Percentiles rank a stretch among this genome's conserved stretches.
Conservation (phyloP, 2,888 invertebrate species). For the Branchipolynoe longqiensis region DNA sequence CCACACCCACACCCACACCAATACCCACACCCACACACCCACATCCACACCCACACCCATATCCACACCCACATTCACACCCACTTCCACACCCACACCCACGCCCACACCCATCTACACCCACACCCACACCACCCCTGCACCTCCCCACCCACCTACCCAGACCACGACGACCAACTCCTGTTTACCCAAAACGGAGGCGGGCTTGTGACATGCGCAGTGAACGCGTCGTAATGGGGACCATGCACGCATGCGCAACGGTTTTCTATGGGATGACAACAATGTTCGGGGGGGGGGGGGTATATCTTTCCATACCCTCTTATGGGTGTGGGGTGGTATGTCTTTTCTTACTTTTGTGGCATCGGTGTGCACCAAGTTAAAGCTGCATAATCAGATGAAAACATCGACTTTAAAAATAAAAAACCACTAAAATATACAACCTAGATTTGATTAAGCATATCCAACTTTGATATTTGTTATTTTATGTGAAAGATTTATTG, state of each 20-base stretch:
- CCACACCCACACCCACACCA: neutral
- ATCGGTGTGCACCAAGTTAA: too few relatives aligned
- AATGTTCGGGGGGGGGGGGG: too few relatives aligned
- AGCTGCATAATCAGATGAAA: too few relatives aligned
- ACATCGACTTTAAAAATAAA: too few relatives aligned
- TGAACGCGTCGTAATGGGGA: neutral
- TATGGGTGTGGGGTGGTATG: too few relatives aligned
- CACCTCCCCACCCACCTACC: neutral
- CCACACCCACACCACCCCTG: neutral
- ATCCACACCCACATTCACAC: neutral
- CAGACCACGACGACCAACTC: neutral
- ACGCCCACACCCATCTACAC: neutral
- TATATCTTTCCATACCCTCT: too few relatives aligned
- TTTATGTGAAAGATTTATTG: too few relatives aligned
- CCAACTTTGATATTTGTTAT: too few relatives aligned
- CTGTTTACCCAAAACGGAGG: slow-evolving; percentile 23
- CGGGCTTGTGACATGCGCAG: neutral
- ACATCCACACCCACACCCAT: neutral
- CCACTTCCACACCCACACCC: neutral
- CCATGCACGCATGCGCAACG: slow-evolving; percentile 29
- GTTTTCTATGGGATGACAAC: slow-evolving; percentile 47
- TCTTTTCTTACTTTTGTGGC: too few relatives aligned
- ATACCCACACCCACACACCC: neutral
- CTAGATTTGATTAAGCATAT: too few relatives aligned
- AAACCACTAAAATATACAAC: too few relatives aligned